Evolutionary conservation across 2,888 invertebrate genomes (phyloP).

Genomic region (Nomada ruficornis): DNA sequence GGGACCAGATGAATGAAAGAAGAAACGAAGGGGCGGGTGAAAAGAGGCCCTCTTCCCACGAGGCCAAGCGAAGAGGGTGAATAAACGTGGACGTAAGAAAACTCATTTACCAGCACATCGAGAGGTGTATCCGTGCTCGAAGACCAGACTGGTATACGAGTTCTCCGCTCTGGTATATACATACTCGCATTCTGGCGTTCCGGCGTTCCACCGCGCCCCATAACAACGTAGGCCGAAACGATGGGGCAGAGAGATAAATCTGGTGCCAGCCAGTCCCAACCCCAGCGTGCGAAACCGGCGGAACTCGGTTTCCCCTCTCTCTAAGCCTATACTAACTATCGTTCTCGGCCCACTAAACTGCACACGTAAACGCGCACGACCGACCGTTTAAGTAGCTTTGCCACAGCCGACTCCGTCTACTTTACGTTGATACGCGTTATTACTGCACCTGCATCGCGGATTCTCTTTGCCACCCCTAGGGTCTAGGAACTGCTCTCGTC

Average conservation of each 20-base stretch:
- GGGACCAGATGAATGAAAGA: slow-evolving; percentile 7
- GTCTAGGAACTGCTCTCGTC: neutral
- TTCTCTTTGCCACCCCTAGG: neutral
- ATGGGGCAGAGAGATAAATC: slow-evolving; percentile 76
- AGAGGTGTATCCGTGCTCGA: slow-evolving; percentile 37
- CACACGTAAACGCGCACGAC: slow-evolving; percentile 47
- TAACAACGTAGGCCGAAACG: slow-evolving; percentile 72
- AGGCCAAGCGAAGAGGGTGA: slow-evolving; percentile 18
- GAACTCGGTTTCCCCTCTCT: slow-evolving; percentile 44
- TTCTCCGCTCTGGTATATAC: slow-evolving; percentile 13
- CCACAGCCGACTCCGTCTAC: slow-evolving; percentile 1
- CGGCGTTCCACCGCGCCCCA: slow-evolving; percentile 63
- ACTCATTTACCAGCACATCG: slow-evolving; percentile 67
- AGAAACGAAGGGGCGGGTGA: neutral
- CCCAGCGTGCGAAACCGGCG: slow-evolving; percentile 47
- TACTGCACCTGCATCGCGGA: slow-evolving; percentile 34
- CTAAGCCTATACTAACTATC: slow-evolving; percentile 59
- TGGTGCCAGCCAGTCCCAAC: slow-evolving; percentile 64
- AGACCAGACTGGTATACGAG: slow-evolving; percentile 28
- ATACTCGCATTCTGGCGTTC: slow-evolving; percentile 58
- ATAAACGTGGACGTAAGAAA: slow-evolving; percentile 35
- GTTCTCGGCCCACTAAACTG: slow-evolving; percentile 59
- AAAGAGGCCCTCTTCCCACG: too few species aligned
- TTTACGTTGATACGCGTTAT: slow-evolving; percentile 35
- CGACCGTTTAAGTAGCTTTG: slow-evolving; percentile 43